Percentiles rank a stretch among this genome's conserved stretches.
Conservation (phyloP, 2,797 vertebrate species). For the Myiotriccus ornatus region DNA sequence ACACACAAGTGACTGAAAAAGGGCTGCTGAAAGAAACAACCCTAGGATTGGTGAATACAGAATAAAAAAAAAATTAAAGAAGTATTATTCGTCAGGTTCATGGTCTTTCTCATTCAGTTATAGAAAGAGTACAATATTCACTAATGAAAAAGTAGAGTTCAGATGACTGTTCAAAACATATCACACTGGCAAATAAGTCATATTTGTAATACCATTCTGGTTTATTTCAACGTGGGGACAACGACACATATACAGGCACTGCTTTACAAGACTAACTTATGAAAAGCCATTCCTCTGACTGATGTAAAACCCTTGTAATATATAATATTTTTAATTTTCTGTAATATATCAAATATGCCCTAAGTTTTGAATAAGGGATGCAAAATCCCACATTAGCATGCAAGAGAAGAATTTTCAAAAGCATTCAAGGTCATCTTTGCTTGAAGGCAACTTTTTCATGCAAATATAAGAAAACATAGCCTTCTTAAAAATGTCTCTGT, state of each 20-base stretch:
- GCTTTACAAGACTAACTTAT: neutral
- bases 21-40: neutral
- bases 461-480: rapidly evolving
- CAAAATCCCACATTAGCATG: neutral
- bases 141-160: neutral
- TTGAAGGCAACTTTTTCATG: neutral
- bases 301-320: neutral
- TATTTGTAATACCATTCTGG: neutral
- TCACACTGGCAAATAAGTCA: neutral
- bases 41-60: neutral
- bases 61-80: neutral
- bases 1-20: neutral
- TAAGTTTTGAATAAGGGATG: neutral
- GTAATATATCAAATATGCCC: neutral
- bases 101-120: neutral
- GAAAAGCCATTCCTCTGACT: neutral
- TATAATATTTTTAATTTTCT: neutral
- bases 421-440: neutral
- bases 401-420: neutral
- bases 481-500: neutral
- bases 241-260: neutral
- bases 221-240: neutral
- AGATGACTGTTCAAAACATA: neutral
- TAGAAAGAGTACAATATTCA: neutral
- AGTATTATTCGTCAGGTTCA: neutral